phyloP scores from a whole-genome alignment of 2,888 invertebrate genomes.

The Rhopalosiphum nymphaeae region DNA sequence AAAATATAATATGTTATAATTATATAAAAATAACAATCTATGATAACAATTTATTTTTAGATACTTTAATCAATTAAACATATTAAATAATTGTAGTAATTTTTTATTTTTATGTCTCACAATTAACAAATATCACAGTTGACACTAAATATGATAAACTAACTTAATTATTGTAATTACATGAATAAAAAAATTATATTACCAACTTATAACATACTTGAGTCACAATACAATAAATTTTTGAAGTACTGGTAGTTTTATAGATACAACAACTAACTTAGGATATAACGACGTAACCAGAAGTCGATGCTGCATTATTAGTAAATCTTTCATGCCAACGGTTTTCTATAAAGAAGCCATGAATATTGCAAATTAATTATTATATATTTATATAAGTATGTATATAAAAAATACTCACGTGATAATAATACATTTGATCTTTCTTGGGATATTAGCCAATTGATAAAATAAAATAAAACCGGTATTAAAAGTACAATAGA shows the following conservation, averaged over 20 bases:
- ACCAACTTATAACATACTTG: not conserved
- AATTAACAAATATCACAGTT: conserved; percentile 49
- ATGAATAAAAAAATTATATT: not conserved
- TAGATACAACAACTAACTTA: not conserved
- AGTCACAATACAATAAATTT: not conserved
- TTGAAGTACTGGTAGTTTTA: not conserved
- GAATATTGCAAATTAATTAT: not conserved
- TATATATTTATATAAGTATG: not conserved
- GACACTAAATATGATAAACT: not conserved
- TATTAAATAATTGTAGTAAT: not conserved
- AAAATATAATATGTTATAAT: not conserved
- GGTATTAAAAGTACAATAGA: conserved; percentile 73
- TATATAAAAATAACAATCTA: not conserved
- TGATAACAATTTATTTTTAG: not conserved
- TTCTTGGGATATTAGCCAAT: conserved; percentile 59
- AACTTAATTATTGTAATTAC: not conserved
- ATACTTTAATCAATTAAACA: not conserved
- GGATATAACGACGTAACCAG: conserved; percentile 42
- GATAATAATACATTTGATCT: conserved; percentile 50
- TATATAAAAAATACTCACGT: not conserved
- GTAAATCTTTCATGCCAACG: conserved; percentile 49
- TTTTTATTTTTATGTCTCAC: not conserved
- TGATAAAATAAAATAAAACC: conserved; percentile 74
- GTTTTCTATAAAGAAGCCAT: conserved; percentile 34
- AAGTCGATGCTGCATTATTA: conserved; percentile 32